Evolutionary conservation across 2,888 invertebrate species (phyloP), one percentile per base, ranked within the genome.

Genomic region (Amblyteles armatorius): DNA sequence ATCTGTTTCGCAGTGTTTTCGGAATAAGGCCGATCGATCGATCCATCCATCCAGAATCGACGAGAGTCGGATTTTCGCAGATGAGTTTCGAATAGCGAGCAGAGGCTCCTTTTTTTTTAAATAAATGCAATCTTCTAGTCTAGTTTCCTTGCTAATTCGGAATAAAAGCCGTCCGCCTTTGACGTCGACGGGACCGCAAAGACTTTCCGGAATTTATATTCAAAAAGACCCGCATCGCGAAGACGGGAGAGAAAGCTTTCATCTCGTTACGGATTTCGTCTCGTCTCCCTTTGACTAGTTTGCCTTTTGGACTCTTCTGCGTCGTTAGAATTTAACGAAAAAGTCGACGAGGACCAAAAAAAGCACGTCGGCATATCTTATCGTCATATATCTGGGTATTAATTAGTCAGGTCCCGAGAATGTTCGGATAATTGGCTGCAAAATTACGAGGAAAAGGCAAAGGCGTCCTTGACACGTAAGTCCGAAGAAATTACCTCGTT

Each of bases 341-440:
- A 73, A 22, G 26, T 36, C 16, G 52, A 83, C 36, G 36, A 7
- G 13, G 52, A 55, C 50, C 3, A 52, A 68, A 48, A 44, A 19
- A 6, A 3, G n/a, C 48, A n/a, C 3, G 44, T 2, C 22, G 19
- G 76, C 50, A 52, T 16, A 26, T 16, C 52, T 26, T 55, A 6
- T n/a, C 72, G 60, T 68, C 82, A 11, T 72, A 48, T 48, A 48
- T 73, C 11, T 33, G 33, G n/a, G 52, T 36, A 84, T 86, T 88
- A 88, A 89, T 88, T 87, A 89, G 86, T 85, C 79, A 71, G 40
- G 57, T 33, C 79, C 67, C 68, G 48, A 48, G 73, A 68, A 73
- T 78, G 48, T 65, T 50, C 80, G 83, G 78, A n/a, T 88, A 87
- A 89, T 88, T 87, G 82, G 80, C 85, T 57, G 44, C 44, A 16